Percentiles rank a stretch among this genome's conserved stretches.
Evolutionary conservation across 2,888 invertebrate genomes (phyloP).

Genomic region (Temnothorax ravouxi): DNA sequence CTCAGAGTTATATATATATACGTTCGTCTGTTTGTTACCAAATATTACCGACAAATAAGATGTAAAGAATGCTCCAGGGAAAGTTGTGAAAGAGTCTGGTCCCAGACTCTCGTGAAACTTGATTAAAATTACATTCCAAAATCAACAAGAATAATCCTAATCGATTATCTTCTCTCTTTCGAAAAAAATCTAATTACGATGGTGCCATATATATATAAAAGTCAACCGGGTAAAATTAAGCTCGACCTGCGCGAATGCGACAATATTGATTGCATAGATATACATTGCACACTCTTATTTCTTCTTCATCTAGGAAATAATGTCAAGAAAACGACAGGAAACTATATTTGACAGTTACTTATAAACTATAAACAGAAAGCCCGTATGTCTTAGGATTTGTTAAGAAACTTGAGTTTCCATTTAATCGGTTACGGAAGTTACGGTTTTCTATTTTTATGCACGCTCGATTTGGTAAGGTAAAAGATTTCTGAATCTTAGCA

Average conservation of each 20-base stretch:
- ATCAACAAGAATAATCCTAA: not conserved
- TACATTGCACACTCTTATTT: not conserved
- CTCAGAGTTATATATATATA: constrained; percentile 22
- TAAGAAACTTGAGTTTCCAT: not conserved
- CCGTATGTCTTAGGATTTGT: not conserved
- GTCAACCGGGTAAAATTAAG: not conserved
- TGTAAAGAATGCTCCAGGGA: not conserved
- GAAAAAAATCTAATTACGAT: not conserved
- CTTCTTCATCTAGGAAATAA: not conserved
- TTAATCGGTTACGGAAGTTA: not conserved
- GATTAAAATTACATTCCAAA: not conserved
- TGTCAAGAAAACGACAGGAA: not conserved
- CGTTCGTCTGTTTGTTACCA: constrained; percentile 38
- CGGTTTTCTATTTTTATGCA: not conserved
- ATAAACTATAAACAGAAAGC: not conserved
- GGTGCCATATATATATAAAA: not conserved
- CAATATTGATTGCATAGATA: constrained; percentile 19
- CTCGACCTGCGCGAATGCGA: not conserved
- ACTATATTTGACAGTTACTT: not conserved
- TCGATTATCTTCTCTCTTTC: not conserved
- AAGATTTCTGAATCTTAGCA: not conserved
- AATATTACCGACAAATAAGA: constrained; percentile 40
- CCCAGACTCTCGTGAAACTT: not conserved
- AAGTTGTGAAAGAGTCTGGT: not conserved
- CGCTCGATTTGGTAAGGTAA: not conserved